Base-by-base conservation (phyloP, 2,888 invertebrate species). In the Lasioglossum leucozonium region DNA sequence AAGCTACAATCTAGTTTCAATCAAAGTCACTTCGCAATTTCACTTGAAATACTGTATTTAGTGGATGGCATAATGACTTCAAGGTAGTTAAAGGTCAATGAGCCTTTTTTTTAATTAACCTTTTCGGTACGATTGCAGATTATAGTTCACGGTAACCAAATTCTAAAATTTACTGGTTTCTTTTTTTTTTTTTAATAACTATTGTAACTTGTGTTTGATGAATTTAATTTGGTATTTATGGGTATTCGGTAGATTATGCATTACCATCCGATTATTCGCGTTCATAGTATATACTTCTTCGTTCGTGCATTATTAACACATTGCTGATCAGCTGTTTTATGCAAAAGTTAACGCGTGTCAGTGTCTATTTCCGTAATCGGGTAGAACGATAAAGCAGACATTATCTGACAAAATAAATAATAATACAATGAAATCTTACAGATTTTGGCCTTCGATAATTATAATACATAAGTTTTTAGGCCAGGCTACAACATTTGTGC, bases 51-150 rank as follows among this genome's bases (percentile, higher is more conserved):
- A 87, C 83, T 81, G 75, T 85, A 87, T 82, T 62, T 84, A 91
- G 81, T 92, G 88, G 89, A 91, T 92, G 92, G 91, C 91, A 89
- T 91, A 86, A 82, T 89, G 88, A 88, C 77, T 88, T 79, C 72
- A 81, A 88, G 67, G 72, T 80, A 84, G 30, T 88, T 75, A 71
- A 84, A 81, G 79, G 67, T 84, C 69, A 87, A 88, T 76, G 79
- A 80, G 71, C 76, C 72, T 44, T 77, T 82, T 16, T 55, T 34
- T 47, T 55, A 58, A 40, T 40, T 69, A 67, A 37, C 67, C 67
- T 67, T 67, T 67, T 67, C 67, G 67, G 67, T 67, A 67, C 37
- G 67, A 67, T 37, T 67, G 67, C 37, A 67, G 37, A 37, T 67
- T 67, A 10, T 67, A 37, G 67, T 37, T 22, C 34, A 67, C 22